Base-by-base conservation (phyloP, 1,140 invertebrate genomes). In the Drosophila willistoni region DNA sequence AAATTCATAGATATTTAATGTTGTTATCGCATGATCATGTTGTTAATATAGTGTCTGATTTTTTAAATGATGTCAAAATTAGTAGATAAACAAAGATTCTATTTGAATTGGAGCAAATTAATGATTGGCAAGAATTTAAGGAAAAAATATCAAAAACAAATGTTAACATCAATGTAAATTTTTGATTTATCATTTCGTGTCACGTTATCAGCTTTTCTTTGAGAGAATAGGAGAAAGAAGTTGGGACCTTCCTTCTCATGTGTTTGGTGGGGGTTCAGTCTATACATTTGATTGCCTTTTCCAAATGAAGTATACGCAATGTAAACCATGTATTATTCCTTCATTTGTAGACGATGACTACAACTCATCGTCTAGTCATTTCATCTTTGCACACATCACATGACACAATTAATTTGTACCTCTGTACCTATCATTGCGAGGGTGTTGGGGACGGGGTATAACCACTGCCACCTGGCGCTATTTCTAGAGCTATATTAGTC, bases 381-480 rank as follows among this genome's bases (percentile, higher is more conserved):
- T 71, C 57, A 69, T 63, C 73, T 60, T 41, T 29, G 61, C 64
- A 76, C 71, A 68, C 67, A 68, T 85, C 79, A 64, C 76, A 76
- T 77, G 66, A 79, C 68, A 79, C 72, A 86, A 79, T 89, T 89
- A 89, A 79, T 87, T 70, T 73, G 66, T 34, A 41, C 36, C 14
- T 83, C 68, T 72, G 60, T 34, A 41, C 36, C 22, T 3, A 12
- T 33, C 19, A 1, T 4, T 39, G 2, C 0, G 12, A 1, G 36
- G 12, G 22, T 4, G 3, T 25, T 25, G 22, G 10, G 3, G 36
- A 36, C 1, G 44, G 19, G 17, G 17, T 12, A 51, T 22, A 22
- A 51, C 17, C 44, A 42, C n/a, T 14, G 17, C 44, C 44, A 1
- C 51, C 13, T 36, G 47, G 17, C 34, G 42, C 29, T 64, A 22